Evolutionary conservation across 1,140 invertebrate species (phyloP).

Genomic region (Palaemon carinicauda): DNA sequence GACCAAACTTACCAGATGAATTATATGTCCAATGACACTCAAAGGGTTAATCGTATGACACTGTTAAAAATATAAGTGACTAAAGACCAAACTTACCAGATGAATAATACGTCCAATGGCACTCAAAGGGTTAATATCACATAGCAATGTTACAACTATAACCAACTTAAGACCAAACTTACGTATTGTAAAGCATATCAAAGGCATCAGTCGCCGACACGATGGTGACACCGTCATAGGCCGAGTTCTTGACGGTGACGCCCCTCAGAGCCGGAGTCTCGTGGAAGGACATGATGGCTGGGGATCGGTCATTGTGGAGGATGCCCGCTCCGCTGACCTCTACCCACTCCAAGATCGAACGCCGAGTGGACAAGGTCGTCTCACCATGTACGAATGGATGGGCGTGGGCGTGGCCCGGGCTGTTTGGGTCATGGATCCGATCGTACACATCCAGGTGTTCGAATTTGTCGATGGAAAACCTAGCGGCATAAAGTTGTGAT

Average conservation of each 20-base stretch:
- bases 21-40: no score
- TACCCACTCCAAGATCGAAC: constrained; percentile 83
- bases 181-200: constrained; percentile 68
- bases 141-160: no score
- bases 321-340: constrained; percentile 95
- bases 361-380: constrained; percentile 61
- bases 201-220: constrained; percentile 86
- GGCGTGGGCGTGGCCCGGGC: constrained; percentile 33
- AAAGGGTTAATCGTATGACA: no score
- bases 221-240: constrained; percentile 91
- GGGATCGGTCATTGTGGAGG: constrained; percentile 92
- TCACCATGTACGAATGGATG: constrained; percentile 34
- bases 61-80: no score
- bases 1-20: no score
- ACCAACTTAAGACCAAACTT: no score
- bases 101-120: no score
- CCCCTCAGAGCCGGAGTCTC: constrained; percentile 83
- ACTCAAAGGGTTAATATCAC: no score
- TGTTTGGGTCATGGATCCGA: constrained; percentile 75
- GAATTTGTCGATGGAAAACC: constrained; percentile 86
- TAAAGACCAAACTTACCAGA: no score
- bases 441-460: constrained; percentile 86
- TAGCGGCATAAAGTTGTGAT: background rate
- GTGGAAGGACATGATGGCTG: constrained; percentile 88
- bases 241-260: constrained; percentile 84